Evolutionary conservation across 2,797 vertebrate genomes (phyloP), one percentile per base, ranked within the genome.

Genomic region (Cygnus olor): DNA sequence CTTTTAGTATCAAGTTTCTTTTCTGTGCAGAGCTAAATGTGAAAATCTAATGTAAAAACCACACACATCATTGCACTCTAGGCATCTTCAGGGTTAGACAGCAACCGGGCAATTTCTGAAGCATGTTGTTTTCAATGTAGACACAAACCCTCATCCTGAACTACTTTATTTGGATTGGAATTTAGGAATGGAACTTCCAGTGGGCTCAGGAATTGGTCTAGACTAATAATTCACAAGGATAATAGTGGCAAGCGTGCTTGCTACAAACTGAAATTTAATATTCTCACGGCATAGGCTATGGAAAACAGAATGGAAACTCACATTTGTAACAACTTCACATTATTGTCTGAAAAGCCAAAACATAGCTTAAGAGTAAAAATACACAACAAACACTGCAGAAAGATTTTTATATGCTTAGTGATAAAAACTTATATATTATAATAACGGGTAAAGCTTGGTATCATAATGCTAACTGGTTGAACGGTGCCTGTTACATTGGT

Each of bases 191-290:
- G 65, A 93, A 64, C 20, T 1, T 10, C 30, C 56, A 30, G 1
- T 51, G 51, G 17, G 34, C 51, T 92, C 56, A 38, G 36, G 11
- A 77, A n/a, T 56, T 78, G n/a, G 28, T 17, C 63, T 11, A 88
- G 47, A 38, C 70, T 53, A 38, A 3, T 20, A 80, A 74, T 18
- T 87, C 64, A 11, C 0, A 0, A 80, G 28, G 8, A 0, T 20
- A 54, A 15, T 30, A 57, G 22, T 9, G 7, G n/a, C 6, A 56
- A 68, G 16, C 5, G 6, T 38, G 27, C 27, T 66, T 70, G 36
- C 60, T 73, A 14, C 19, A 68, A 68, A n/a, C 4, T 28, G 16
- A 80, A 77, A 61, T 47, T 54, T 28, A 78, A 65, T 45, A 56
- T 65, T 36, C 34, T 70, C 53, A 82, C 68, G 78, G 44, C 27